Conservation (phyloP, 2,797 vertebrate species). For the Peromyscus eremicus region DNA sequence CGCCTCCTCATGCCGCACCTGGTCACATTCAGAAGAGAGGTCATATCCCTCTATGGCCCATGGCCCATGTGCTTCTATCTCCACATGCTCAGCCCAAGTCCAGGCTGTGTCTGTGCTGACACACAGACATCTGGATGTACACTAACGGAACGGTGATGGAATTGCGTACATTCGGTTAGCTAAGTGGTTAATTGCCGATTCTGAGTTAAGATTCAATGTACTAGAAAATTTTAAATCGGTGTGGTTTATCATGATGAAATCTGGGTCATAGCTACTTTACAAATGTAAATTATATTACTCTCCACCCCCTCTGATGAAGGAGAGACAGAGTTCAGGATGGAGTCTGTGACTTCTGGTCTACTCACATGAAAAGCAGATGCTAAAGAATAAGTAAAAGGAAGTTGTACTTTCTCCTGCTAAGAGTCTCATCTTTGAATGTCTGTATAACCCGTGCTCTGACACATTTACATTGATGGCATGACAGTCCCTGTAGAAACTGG, state of each 20-base stretch:
- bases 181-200: slow-evolving; percentile 48
- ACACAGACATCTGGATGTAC: background rate
- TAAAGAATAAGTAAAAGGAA: background rate
- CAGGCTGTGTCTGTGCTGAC: background rate
- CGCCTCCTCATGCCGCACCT: background rate
- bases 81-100: background rate
- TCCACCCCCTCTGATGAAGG: background rate
- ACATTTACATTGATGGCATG: background rate
- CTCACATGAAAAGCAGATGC: slow-evolving; percentile 2
- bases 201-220: background rate
- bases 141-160: background rate
- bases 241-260: slow-evolving; percentile 34
- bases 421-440: background rate
- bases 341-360: background rate
- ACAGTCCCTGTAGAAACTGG: background rate
- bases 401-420: background rate
- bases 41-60: background rate
- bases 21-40: slow-evolving; percentile 5
- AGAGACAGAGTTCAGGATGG: background rate
- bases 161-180: slow-evolving; percentile 30
- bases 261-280: background rate
- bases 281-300: background rate
- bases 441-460: background rate
- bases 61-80: background rate
- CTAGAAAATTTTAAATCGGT: slow-evolving; percentile 37